Evolutionary conservation across 2,113 vertebrate species (phyloP), one percentile per base, ranked within the genome.

Genomic region (Dipodomys stephensi): DNA sequence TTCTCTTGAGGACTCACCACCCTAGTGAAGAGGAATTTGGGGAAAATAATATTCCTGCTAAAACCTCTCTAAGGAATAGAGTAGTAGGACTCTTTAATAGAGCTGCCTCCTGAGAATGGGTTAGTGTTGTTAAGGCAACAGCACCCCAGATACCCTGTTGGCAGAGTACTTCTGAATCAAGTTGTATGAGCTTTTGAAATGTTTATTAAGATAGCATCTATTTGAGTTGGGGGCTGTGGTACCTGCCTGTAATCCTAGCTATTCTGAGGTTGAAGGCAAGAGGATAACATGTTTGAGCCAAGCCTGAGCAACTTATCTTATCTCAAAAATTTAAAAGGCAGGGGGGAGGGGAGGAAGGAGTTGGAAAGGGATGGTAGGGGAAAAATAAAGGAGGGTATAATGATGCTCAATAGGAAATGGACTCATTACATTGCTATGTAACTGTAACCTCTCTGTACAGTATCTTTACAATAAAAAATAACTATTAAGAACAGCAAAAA

Each of bases 181-280:
- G 49, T 89, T 87, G 35, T 95, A 30, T 96, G 69, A 39, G 4
- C 60, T 89, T 96, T 91, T 86, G 30, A 90, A 96, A 83, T 91
- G 53, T 88, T 94, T 92, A 72, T 67, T 39, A 79, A 87, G 20
- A 78, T 95, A 83, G 13, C 32, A 84, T 95, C n/a, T 92, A 32
- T 94, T 93, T 93, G 71, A 64, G 35, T 72, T 27, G 25, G 35
- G 7, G 39, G 7, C 27, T n/a, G 68, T 60, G 72, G 60, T 30
- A 27, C 57, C 30, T 23, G 44, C 62, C 28, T 77, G 39, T 32
- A 87, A 67, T 77, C 30, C 39, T 28, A 49, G 28, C 12, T 44
- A 27, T 16, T 27, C 44, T 57, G 35, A 28, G 23, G 19, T 16
- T 49, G 32, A 44, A 76, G 13, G 39, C 27, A 44, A 28, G 23